Percentiles rank a stretch among this genome's conserved stretches.
These are phyloP conservation scores for Mastacembelus armatus DNA, from an alignment of 2,797 vertebrate genomes.

Conservation along the genomic window DNA sequence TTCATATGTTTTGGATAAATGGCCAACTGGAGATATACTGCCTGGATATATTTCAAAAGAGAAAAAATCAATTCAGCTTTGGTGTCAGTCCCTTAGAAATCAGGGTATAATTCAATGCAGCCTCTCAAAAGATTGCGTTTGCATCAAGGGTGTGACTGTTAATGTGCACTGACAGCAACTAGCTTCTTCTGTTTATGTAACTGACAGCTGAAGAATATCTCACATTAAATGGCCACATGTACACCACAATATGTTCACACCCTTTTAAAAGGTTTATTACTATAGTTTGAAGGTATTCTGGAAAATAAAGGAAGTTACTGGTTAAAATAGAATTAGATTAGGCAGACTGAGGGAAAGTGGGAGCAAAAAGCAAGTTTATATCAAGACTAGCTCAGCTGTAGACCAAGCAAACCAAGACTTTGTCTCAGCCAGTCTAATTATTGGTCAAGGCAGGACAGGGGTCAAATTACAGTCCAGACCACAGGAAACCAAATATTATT, in stretches of 20 bases:
- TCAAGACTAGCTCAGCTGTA: conserved; percentile 17
- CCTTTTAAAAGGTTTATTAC: background rate
- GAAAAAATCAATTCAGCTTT: background rate
- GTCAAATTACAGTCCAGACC: conserved; percentile 43
- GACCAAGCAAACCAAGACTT: conserved; percentile 38
- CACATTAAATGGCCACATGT: background rate
- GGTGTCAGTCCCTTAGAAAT: background rate
- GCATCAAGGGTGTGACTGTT: background rate
- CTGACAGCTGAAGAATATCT: background rate
- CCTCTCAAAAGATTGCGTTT: conserved; percentile 5
- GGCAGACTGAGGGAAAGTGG: background rate
- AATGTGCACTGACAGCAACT: background rate
- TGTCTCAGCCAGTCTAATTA: conserved; percentile 19
- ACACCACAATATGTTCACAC: background rate
- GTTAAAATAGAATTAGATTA: background rate
- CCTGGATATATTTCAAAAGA: conserved; percentile 9
- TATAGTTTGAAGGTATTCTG: background rate
- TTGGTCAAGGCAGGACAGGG: conserved; percentile 8
- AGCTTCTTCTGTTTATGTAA: background rate
- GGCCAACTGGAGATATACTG: background rate
- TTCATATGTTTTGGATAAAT: conserved; percentile 8
- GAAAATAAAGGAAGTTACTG: background rate
- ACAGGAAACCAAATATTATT: conserved; percentile 59
- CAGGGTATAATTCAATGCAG: background rate
- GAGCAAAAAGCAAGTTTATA: background rate